phyloP scores from a whole-genome alignment of 2,888 invertebrate species.

The Ormyrus thymus region DNA sequence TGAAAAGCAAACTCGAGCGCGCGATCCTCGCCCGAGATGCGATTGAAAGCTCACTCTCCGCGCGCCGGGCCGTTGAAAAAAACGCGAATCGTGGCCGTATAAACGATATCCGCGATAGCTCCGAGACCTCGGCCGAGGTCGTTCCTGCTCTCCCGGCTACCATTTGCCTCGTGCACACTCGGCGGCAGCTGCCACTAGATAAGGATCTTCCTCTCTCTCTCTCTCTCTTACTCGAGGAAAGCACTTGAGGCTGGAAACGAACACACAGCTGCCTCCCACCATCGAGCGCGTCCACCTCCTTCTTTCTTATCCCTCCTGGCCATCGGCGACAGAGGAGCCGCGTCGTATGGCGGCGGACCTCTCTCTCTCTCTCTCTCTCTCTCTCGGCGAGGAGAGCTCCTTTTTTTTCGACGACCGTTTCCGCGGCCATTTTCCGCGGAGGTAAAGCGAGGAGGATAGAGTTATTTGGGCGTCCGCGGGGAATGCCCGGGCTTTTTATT shows the following conservation, averaged over 20 bases:
- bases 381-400: background rate
- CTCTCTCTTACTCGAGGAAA: slow-evolving; percentile 49
- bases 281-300: slow-evolving; percentile 37
- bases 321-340: no score
- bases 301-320: slow-evolving; percentile 20
- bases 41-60: slow-evolving; percentile 43
- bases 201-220: slow-evolving; percentile 55
- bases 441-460: background rate
- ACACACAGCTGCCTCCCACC: slow-evolving; percentile 68
- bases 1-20: slow-evolving; percentile 38
- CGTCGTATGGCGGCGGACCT: no score
- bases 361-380: no score
- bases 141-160: slow-evolving; percentile 35
- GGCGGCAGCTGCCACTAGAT: slow-evolving; percentile 62
- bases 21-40: background rate
- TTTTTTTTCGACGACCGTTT: background rate
- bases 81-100: slow-evolving; percentile 22
- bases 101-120: slow-evolving; percentile 26
- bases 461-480: slow-evolving; percentile 23
- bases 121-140: slow-evolving; percentile 34
- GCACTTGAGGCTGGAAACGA: slow-evolving; percentile 54
- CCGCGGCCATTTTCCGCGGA: slow-evolving; percentile 22
- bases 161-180: slow-evolving; percentile 41
- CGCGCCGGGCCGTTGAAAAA: background rate
- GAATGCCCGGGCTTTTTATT: background rate